Percentiles rank a stretch among this genome's conserved stretches.
Evolutionary conservation across 2,888 invertebrate genomes (phyloP).

Genomic region (Sinohyriopsis cumingii): DNA sequence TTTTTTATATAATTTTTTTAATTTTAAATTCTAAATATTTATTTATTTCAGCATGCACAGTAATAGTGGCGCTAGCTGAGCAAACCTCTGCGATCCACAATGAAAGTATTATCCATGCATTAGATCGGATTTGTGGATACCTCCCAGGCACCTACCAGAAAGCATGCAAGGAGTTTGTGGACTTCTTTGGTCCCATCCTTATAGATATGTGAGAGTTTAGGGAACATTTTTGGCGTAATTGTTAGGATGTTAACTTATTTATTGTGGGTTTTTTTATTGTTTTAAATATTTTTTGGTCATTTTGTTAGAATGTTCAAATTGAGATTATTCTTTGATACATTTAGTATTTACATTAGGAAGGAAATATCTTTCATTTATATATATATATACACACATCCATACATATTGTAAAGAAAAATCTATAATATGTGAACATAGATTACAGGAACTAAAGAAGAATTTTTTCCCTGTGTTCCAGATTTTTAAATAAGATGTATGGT

Average conservation of each 20-base stretch:
- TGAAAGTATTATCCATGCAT: slow-evolving; percentile 46
- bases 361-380: no score
- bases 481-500: no score
- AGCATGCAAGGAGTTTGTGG: slow-evolving; percentile 48
- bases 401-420: no score
- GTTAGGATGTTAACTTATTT: not conserved
- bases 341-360: not conserved
- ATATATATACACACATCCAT: no score
- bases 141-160: slow-evolving; percentile 44
- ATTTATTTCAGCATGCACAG: slow-evolving; percentile 56
- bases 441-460: no score
- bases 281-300: not conserved
- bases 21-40: no score
- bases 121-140: slow-evolving; percentile 53
- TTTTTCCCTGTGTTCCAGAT: no score
- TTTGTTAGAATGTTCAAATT: not conserved
- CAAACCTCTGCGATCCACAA: slow-evolving; percentile 61
- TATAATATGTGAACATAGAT: no score
- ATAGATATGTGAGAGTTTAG: slow-evolving; percentile 44
- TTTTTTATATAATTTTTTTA: no score
- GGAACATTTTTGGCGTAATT: not conserved
- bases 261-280: not conserved
- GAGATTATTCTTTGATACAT: not conserved
- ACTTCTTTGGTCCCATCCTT: slow-evolving; percentile 48
- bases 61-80: slow-evolving; percentile 53